phyloP scores from a whole-genome alignment of 2,888 invertebrate genomes.

The Ennomos erosarius region DNA sequence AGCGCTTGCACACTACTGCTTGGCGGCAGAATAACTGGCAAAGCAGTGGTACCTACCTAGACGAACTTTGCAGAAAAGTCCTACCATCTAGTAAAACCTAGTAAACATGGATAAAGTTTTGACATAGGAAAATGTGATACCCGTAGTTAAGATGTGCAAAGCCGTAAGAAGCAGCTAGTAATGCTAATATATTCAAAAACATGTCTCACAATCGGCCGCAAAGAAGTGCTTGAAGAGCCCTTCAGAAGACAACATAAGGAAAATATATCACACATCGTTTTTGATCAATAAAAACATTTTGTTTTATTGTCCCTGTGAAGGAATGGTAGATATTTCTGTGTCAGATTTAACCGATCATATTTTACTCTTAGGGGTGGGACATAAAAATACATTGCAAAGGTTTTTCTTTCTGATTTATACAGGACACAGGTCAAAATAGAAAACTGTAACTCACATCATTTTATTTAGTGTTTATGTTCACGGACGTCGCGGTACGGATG shows the following conservation, averaged over 20 bases:
- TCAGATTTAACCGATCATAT: conserved; percentile 64
- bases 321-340: conserved; percentile 57
- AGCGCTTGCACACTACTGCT: too few species aligned
- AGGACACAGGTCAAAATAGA: conserved; percentile 54
- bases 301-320: conserved; percentile 54
- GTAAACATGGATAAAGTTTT: too few species aligned
- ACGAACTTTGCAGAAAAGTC: too few species aligned
- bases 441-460: conserved; percentile 50
- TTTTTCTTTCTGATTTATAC: conserved; percentile 59
- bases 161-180: too few species aligned
- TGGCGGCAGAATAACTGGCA: too few species aligned
- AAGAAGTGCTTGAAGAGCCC: conserved; percentile 5
- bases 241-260: conserved; percentile 17
- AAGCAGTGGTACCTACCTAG: too few species aligned
- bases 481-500: too few species aligned
- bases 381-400: conserved; percentile 59
- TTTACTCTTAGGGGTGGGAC: conserved; percentile 58
- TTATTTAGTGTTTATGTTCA: conserved; percentile 39
- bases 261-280: conserved; percentile 26
- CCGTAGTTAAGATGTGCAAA: too few species aligned
- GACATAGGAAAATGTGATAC: too few species aligned
- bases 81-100: too few species aligned
- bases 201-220: too few species aligned
- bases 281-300: conserved; percentile 47
- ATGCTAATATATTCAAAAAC: too few species aligned